Conservation (phyloP, 1,140 invertebrate species). For the Halotydeus destructor region DNA sequence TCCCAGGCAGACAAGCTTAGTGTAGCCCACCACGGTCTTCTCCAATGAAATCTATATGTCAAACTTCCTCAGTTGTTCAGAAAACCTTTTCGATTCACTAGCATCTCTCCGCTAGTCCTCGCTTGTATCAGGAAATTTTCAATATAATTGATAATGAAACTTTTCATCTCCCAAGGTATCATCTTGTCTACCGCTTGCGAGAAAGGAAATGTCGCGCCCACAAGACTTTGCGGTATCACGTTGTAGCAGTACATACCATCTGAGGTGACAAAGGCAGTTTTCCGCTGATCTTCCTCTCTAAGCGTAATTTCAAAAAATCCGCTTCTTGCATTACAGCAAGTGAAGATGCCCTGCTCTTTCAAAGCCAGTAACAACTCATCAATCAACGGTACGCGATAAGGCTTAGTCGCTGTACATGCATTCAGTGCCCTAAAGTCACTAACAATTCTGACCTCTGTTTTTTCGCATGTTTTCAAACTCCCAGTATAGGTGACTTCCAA, state of each 20-base stretch:
- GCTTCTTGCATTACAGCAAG: slow-evolving; percentile 25
- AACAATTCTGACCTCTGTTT: too few species aligned
- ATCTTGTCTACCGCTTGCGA: slow-evolving; percentile 20
- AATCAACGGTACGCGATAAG: slow-evolving; percentile 24
- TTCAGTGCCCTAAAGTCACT: slow-evolving; percentile 30
- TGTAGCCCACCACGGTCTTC: slow-evolving; percentile 10
- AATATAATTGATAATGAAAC: neutral
- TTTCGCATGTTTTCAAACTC: too few species aligned
- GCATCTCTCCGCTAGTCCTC: slow-evolving; percentile 11
- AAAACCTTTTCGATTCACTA: slow-evolving; percentile 7
- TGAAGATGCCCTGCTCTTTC: slow-evolving; percentile 22
- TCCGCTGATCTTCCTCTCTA: slow-evolving; percentile 21
- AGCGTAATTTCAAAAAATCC: slow-evolving; percentile 29
- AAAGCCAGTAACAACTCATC: slow-evolving; percentile 22
- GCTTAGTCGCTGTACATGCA: slow-evolving; percentile 20
- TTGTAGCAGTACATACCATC: slow-evolving; percentile 25
- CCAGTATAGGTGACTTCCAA: too few species aligned
- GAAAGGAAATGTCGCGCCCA: slow-evolving; percentile 19
- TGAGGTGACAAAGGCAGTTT: slow-evolving; percentile 26
- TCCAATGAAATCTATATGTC: slow-evolving; percentile 10
- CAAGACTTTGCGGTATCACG: slow-evolving; percentile 23
- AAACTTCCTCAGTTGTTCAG: neutral
- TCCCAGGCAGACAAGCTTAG: slow-evolving; percentile 12
- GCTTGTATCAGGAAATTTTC: slow-evolving; percentile 17
- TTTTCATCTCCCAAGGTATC: slow-evolving; percentile 12